phyloP scores from a whole-genome alignment of 2,888 invertebrate genomes.

The Folsomia manolachei region DNA sequence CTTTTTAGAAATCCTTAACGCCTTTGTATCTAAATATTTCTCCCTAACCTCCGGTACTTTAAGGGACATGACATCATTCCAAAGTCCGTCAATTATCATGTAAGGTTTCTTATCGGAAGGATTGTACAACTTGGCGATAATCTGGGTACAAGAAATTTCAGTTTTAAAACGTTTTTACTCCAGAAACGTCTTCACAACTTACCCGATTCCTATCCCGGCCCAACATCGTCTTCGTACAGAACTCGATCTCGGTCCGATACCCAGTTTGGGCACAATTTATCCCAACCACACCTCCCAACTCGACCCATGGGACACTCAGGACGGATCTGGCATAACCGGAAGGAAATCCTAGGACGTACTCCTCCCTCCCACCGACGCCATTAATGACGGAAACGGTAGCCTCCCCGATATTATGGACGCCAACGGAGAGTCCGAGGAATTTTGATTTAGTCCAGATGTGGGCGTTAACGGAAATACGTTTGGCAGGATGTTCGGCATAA shows the following conservation, averaged over 20 bases:
- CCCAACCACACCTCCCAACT: constrained; percentile 87
- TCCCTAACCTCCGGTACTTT: constrained; percentile 69
- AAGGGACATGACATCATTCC: constrained; percentile 94
- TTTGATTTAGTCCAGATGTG: constrained; percentile 99
- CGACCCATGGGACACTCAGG: constrained; percentile 97
- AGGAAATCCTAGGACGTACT: constrained; percentile 65
- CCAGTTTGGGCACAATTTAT: constrained; percentile 92
- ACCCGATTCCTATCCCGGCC: constrained; percentile 86
- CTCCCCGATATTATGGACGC: constrained; percentile 92
- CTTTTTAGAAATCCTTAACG: constrained; percentile 80
- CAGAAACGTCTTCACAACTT: no score
- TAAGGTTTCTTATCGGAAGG: constrained; percentile 75
- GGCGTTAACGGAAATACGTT: constrained; percentile 86
- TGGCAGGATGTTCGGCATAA: constrained; percentile 93
- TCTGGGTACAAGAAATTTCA: not conserved
- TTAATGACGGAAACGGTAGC: constrained; percentile 65
- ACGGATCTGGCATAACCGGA: constrained; percentile 98
- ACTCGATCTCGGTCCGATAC: constrained; percentile 87
- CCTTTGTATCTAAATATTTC: constrained; percentile 78
- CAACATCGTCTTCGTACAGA: constrained; percentile 96
- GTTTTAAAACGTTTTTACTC: no score
- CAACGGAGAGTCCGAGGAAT: constrained; percentile 91
- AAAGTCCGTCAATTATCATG: constrained; percentile 85
- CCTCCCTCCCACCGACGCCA: constrained; percentile 39
- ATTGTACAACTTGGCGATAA: not conserved